Evolutionary conservation across 2,888 invertebrate genomes (phyloP), one percentile per base, ranked within the genome.

Genomic region (Myopa testacea): DNA sequence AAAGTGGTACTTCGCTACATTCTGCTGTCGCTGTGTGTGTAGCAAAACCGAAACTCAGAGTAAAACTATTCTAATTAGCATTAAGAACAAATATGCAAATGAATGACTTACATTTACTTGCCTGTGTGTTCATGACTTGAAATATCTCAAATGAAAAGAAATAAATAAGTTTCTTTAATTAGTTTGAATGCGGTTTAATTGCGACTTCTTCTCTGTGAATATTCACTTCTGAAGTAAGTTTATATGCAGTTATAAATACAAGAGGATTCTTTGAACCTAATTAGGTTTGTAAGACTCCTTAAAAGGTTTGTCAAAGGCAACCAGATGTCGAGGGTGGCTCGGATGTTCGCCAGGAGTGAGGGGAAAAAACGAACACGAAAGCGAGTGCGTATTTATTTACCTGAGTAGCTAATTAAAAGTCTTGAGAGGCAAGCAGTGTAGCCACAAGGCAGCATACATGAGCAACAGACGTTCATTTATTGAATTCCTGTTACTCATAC

Each of bases 231-330:
- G 19, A 60, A 38, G 45, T 55, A 70, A 70, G 34, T 19, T 83
- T 79, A 82, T 78, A 83, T 82, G 82, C 83, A 84, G 85, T 84
- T 85, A 85, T 84, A 84, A 4, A 0, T 38, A 12, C 4, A n/a
- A 38, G 19, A 0, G 55, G 1, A 38, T 65, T 4, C 62, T 65
- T 65, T 38, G 38, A 82, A 55, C 37, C 1, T 55, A 37, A 37
- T 16, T 55, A 37, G 38, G 70, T 16, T 70, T 37, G 37, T 34
- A 34, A 50, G 69, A 50, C 26, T 52, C 14, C n/a, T 37, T 16
- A 12, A 12, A 55, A 37, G 34, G 69, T 70, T 19, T 16, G 69
- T 19, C 19, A 1, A 14, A 6, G 37, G n/a, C 10, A 40, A n/a
- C 14, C 14, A 37, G 34, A 14, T 52, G n/a, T 52, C 6, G n/a